Base-by-base conservation (phyloP, 2,797 vertebrate species). In the Sebastes oblongus region DNA sequence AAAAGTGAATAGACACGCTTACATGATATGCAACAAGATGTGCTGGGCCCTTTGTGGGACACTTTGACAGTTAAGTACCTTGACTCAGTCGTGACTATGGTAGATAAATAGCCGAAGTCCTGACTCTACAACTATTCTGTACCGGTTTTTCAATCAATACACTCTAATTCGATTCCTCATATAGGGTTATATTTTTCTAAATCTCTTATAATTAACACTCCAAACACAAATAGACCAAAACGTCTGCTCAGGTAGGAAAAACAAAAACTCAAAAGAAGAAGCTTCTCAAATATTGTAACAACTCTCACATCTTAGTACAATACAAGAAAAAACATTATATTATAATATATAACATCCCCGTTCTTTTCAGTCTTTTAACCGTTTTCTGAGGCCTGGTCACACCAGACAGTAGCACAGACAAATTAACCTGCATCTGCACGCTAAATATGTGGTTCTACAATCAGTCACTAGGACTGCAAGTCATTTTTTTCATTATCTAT, bases 21-120 rank as follows among this genome's bases (percentile, higher is more conserved):
- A 46, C 16, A 32, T 12, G 20, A 67, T 64, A 76, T 66, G 69
- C 55, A 75, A 78, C 77, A 61, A 32, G 56, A 72, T 12, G 75
- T 29, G 9, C 58, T 6, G 75, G 18, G 39, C 59, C 39, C 36
- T 39, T 14, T 62, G 72, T 30, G 60, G 36, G 67, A 65, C 18
- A 9, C 8, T 69, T 8, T 56, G 50, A 61, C 20, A 60, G 55
- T 25, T 4, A 30, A 65, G 58, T 54, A 69, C 46, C 71, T 39
- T 1, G 22, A 66, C 68, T 72, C 32, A 24, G 2, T 8, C 13
- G 13, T 65, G 52, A 58, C 32, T 50, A 6, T 11, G 36, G 10
- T 12, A 16, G 32, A 64, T 39, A 52, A 73, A 59, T 1, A 62
- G 20, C 67, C 14, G 4, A 42, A 27, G 46, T 29, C 60, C 39